Percentiles rank a stretch among this genome's conserved stretches.
Conservation (phyloP, 2,797 vertebrate genomes). For the Emydoidea blandingii region DNA sequence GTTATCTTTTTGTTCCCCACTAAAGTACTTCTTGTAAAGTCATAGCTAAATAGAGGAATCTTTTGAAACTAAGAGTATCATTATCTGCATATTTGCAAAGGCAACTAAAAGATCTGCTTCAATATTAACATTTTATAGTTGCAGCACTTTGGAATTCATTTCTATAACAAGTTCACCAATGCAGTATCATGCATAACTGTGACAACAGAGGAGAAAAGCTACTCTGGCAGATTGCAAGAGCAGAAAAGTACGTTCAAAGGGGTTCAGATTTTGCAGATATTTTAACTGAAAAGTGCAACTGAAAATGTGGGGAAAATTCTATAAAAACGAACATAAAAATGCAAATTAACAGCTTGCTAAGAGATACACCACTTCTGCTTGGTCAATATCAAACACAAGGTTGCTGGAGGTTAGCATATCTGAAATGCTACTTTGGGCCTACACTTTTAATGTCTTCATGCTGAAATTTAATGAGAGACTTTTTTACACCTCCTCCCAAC, state of each 20-base stretch:
- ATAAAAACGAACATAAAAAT: not conserved
- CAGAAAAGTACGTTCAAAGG: not conserved
- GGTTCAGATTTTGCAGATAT: not conserved
- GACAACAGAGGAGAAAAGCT: not conserved
- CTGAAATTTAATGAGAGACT: not conserved
- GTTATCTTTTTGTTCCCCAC: not conserved
- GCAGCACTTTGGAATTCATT: not conserved
- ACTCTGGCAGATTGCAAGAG: slow-evolving; percentile 16
- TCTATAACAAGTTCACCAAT: not conserved
- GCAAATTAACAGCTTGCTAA: not conserved
- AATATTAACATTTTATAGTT: slow-evolving; percentile 19
- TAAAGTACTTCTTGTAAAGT: not conserved
- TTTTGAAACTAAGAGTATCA: slow-evolving; percentile 38
- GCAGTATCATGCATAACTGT: not conserved
- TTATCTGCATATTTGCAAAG: slow-evolving; percentile 27
- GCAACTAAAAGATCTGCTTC: not conserved
- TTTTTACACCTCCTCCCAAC: not conserved
- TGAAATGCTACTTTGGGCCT: not conserved
- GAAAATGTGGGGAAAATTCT: not conserved
- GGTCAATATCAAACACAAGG: slow-evolving; percentile 6
- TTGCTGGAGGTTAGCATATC: not conserved
- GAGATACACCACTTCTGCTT: not conserved
- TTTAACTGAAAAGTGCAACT: not conserved
- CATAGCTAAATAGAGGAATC: not conserved
- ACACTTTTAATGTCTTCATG: not conserved